Evolutionary conservation across 2,888 invertebrate genomes (phyloP).

Genomic region (Tethea ocularis): DNA sequence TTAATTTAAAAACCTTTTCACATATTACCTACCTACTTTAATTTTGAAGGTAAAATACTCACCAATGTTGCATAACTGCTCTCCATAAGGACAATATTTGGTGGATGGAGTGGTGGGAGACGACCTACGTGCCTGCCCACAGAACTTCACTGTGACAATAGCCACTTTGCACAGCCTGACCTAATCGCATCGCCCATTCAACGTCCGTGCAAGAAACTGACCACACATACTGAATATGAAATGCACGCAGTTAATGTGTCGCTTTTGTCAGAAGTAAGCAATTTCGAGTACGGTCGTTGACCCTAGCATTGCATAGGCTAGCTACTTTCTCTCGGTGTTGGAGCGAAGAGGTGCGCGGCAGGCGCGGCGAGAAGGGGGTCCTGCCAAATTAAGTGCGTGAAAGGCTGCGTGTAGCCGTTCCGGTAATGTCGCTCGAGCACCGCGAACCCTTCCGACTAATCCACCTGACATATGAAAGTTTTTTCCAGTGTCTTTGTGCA

Average conservation of each 20-base stretch:
- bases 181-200: constrained; percentile 68
- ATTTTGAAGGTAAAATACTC: not conserved
- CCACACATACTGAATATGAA: constrained; percentile 80
- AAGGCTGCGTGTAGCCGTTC: constrained; percentile 73
- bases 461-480: constrained; percentile 29
- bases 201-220: constrained; percentile 74
- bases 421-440: constrained; percentile 46
- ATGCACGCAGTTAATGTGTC: constrained; percentile 78
- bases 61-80: not conserved
- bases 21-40: too few relatives aligned
- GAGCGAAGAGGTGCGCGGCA: constrained; percentile 59
- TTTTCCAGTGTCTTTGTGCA: not conserved
- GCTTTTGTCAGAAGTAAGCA: constrained; percentile 80
- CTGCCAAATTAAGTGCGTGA: constrained; percentile 83
- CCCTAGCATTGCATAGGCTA: constrained; percentile 82
- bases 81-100: constrained; percentile 16
- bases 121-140: constrained; percentile 45
- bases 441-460: constrained; percentile 41
- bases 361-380: constrained; percentile 71
- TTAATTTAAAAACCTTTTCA: not conserved
- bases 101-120: constrained; percentile 15
- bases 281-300: constrained; percentile 81
- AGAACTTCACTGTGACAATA: constrained; percentile 43
- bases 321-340: constrained; percentile 80
- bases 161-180: constrained; percentile 52